Conservation (phyloP, 1,140 invertebrate species). For the Drosophila neocordata region DNA sequence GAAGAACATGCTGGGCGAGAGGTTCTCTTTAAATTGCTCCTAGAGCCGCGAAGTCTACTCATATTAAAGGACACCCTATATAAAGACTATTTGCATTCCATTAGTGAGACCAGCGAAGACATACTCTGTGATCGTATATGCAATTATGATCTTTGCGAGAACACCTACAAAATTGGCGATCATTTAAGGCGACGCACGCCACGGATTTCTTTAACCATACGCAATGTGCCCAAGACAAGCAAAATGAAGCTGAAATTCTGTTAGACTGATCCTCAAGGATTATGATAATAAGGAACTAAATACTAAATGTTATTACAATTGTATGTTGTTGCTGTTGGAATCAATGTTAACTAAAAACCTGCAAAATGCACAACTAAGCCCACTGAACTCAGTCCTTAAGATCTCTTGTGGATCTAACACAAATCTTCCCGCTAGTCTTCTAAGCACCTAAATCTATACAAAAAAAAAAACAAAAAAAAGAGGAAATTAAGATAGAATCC, state of each 20-base stretch:
- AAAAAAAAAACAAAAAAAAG: too few species aligned
- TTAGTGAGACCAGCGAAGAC: slow-evolving; percentile 90
- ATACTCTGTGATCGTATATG: slow-evolving; percentile 86
- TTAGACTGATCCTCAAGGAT: slow-evolving; percentile 50
- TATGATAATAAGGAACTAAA: not conserved
- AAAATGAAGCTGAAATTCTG: slow-evolving; percentile 88
- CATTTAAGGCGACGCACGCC: slow-evolving; percentile 86
- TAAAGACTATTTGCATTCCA: slow-evolving; percentile 93
- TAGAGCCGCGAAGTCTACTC: slow-evolving; percentile 94
- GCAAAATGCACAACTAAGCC: slow-evolving; percentile 33
- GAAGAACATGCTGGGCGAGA: slow-evolving; percentile 27
- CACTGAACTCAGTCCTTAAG: slow-evolving; percentile 51
- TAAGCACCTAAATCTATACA: slow-evolving; percentile 51
- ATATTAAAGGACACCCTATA: slow-evolving; percentile 94
- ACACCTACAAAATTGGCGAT: slow-evolving; percentile 84
- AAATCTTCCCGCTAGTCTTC: slow-evolving; percentile 68
- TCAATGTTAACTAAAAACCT: slow-evolving; percentile 43
- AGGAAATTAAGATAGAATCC: not conserved
- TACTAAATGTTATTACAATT: slow-evolving; percentile 19
- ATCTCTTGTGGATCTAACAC: slow-evolving; percentile 3
- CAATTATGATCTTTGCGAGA: slow-evolving; percentile 87
- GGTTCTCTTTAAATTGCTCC: slow-evolving; percentile 86
- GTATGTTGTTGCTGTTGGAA: slow-evolving; percentile 39
- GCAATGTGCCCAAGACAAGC: slow-evolving; percentile 95
- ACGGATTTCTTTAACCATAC: slow-evolving; percentile 95